Percentiles rank a stretch among this genome's conserved stretches.
Evolutionary conservation across 2,113 vertebrate genomes (phyloP).

Genomic region (Podocnemis expansa): DNA sequence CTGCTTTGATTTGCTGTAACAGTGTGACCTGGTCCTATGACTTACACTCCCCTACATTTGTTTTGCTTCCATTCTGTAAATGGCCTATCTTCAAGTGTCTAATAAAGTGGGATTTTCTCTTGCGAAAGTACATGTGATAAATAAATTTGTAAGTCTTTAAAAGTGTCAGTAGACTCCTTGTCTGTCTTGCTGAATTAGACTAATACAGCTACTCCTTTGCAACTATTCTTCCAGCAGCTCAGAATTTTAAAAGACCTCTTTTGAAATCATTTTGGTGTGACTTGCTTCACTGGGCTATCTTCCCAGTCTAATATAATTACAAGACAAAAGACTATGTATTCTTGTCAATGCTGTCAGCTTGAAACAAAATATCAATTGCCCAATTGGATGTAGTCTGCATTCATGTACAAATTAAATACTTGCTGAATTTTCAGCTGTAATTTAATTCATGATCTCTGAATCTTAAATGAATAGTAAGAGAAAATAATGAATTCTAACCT

Average conservation of each 20-base stretch:
- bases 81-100: too few species aligned
- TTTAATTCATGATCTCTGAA: conserved; percentile 7
- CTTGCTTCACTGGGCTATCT: neutral
- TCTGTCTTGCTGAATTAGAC: too few species aligned
- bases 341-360: conserved; percentile 20
- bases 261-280: neutral
- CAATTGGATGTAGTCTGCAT: neutral
- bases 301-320: neutral
- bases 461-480: neutral
- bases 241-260: neutral
- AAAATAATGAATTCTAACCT: neutral
- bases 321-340: neutral
- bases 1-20: too few species aligned
- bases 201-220: too few species aligned
- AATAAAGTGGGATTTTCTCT: too few species aligned
- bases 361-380: neutral
- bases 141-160: too few species aligned
- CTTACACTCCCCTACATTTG: too few species aligned
- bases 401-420: conserved; percentile 4
- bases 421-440: neutral
- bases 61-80: too few species aligned
- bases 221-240: neutral
- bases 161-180: too few species aligned
- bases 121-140: too few species aligned
- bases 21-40: too few species aligned